Conservation (phyloP, 2,113 vertebrate genomes). For the Seriola rivoliana region DNA sequence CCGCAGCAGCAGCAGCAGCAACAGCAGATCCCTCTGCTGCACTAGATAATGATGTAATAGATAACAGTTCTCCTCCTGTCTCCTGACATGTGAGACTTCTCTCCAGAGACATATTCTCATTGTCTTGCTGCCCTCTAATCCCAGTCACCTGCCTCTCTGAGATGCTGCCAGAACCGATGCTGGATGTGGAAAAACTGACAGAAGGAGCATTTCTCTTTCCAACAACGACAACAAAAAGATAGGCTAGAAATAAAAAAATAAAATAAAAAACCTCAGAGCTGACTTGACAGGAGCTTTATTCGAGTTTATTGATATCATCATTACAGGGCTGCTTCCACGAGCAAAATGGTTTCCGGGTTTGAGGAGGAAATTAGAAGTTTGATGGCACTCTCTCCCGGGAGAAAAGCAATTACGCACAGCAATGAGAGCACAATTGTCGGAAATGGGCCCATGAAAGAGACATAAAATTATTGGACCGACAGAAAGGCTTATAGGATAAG, state of each 20-base stretch:
- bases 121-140: conserved; percentile 65
- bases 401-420: conserved; percentile 76
- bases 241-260: not conserved
- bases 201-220: not conserved
- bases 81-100: conserved; percentile 53
- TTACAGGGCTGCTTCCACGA: conserved; percentile 60
- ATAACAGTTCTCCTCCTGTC: conserved; percentile 54
- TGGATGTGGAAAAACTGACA: conserved; percentile 18
- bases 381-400: conserved; percentile 75
- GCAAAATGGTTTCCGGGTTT: conserved; percentile 72
- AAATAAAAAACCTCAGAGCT: not conserved
- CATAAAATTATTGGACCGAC: conserved; percentile 48
- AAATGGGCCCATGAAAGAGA: conserved; percentile 72
- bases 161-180: conserved; percentile 13
- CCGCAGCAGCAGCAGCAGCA: conserved; percentile 17
- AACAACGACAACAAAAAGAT: not conserved
- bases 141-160: conserved; percentile 46
- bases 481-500: conserved; percentile 42
- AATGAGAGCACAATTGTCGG: conserved; percentile 70
- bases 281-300: conserved; percentile 49
- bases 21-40: conserved; percentile 47
- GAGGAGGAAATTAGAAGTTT: conserved; percentile 79
- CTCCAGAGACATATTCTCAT: conserved; percentile 55
- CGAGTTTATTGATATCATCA: conserved; percentile 71
- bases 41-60: conserved; percentile 62